Conservation (phyloP, 2,113 vertebrate genomes). For the Acrocephalus arundinaceus region DNA sequence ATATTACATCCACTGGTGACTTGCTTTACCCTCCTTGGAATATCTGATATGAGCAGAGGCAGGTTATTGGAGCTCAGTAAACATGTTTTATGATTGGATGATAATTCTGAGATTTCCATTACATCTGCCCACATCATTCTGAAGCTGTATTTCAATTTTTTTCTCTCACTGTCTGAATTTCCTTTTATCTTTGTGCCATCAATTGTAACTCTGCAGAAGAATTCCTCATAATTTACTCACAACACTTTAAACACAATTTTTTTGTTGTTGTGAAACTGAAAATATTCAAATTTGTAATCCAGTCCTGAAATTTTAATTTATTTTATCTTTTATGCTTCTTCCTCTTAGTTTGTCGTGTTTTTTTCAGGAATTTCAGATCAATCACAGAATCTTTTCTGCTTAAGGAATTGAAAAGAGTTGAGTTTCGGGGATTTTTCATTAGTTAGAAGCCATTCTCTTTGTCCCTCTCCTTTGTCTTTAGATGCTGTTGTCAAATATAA, state of each 20-base stretch:
- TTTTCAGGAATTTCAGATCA: not conserved
- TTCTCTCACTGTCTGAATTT: not conserved
- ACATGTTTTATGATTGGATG: not conserved
- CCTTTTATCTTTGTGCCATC: not conserved
- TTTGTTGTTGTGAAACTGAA: not conserved
- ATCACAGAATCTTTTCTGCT: not conserved
- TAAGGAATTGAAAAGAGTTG: not conserved
- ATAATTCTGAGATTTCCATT: not conserved
- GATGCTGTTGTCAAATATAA: slow-evolving; percentile 27
- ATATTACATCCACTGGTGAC: not conserved
- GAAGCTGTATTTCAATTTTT: not conserved
- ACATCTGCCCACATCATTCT: not conserved
- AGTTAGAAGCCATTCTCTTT: not conserved
- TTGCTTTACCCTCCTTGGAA: not conserved
- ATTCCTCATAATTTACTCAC: not conserved
- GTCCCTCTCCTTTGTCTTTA: not conserved
- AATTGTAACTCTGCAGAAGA: not conserved
- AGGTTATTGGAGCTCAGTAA: not conserved
- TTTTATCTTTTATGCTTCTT: not conserved
- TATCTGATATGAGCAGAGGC: not conserved
- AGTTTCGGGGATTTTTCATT: not conserved
- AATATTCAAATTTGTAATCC: not conserved
- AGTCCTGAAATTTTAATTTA: not conserved
- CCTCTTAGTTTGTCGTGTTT: not conserved
- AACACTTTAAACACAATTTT: not conserved